Evolutionary conservation across 2,113 vertebrate genomes (phyloP), one percentile per base, ranked within the genome.

Genomic region (Ophiodon elongatus): DNA sequence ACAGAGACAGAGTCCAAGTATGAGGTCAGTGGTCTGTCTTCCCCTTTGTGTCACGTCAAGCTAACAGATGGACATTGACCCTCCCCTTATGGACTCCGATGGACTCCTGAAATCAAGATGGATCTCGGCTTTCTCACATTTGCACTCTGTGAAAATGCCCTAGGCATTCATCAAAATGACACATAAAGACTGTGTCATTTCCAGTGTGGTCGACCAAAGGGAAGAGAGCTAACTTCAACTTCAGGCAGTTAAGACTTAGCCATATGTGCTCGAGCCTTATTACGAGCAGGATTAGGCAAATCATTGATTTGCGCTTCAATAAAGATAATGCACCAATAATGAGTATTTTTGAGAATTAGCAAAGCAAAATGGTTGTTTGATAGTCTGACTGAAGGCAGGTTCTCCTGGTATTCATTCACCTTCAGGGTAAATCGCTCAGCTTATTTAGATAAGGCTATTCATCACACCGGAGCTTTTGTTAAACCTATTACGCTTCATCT

Each of bases 51-150:
- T 95, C 95, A 96, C 94, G 94, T 96, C 92, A 69, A 90, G 93
- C 92, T 95, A 98, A 97, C 96, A 97, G 96, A 98, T 97, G 96
- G 96, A 97, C 93, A 92, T 73, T 92, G 94, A 90, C 89, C 85
- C 92, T 94, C 95, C 78, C 92, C 89, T 90, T 92, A 91, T 92
- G 90, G 89, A 94, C 91, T 94, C 78, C 63, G 74, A 91, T 88
- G 87, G 92, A 94, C 90, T 94, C 82, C 75, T 88, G 89, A 88
- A 93, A 93, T 91, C 89, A 94, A 94, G 94, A 94, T 93, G 84
- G 90, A 94, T 91, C 85, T 90, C 1, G 63, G 88, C 79, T 9
- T 84, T 73, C 84, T 93, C 91, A 87, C 92, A 94, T 94, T 94
- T 93, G 89, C 89, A 89, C 91, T 91, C 84, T 27, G 79, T 79